Evolutionary conservation across 2,888 invertebrate genomes (phyloP).

Genomic region (Argyra leucocephala): DNA sequence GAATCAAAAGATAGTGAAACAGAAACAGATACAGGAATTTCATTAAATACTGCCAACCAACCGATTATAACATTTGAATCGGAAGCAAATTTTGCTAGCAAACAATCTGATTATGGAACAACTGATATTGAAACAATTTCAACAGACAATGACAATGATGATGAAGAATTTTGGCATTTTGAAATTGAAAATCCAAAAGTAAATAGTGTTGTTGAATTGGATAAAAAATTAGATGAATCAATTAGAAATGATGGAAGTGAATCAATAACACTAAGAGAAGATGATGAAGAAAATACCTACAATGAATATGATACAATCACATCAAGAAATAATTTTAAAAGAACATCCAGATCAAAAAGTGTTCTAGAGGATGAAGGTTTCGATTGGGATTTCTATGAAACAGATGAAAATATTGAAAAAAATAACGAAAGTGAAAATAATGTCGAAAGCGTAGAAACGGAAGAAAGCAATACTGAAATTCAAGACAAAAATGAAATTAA

Average conservation of each 20-base stretch:
- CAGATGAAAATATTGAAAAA: neutral
- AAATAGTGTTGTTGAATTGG: neutral
- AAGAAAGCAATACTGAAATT: neutral
- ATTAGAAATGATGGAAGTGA: neutral
- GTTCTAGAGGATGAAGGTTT: neutral
- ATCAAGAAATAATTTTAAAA: neutral
- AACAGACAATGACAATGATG: neutral
- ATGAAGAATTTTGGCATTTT: constrained; percentile 6
- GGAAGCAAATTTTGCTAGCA: neutral
- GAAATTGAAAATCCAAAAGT: constrained; percentile 1
- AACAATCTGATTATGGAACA: neutral
- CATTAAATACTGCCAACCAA: neutral
- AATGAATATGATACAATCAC: constrained; percentile 1
- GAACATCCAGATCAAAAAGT: neutral
- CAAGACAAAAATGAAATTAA: neutral
- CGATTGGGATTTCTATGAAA: neutral
- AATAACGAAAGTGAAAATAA: neutral
- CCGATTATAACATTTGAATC: neutral
- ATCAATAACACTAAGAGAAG: neutral
- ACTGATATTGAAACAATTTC: constrained; percentile 4
- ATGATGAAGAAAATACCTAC: neutral
- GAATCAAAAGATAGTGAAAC: neutral
- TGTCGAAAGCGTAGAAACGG: neutral
- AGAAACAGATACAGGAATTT: neutral
- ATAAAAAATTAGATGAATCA: neutral